Evolutionary conservation across 2,113 vertebrate species (phyloP).

Genomic region (Oryzias celebensis): DNA sequence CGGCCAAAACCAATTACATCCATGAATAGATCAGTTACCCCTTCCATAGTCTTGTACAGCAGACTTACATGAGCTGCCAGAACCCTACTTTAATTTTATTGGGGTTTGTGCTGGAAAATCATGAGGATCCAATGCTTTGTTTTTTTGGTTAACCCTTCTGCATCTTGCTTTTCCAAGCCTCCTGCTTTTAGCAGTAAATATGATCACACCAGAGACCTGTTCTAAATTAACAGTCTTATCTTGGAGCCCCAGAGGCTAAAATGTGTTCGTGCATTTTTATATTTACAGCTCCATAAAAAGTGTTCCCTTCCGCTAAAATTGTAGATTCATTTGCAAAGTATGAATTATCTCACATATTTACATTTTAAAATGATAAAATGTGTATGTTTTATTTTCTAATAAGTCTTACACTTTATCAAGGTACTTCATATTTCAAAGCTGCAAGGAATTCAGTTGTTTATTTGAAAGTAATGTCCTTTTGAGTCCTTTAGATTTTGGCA

Average conservation of each 20-base stretch:
- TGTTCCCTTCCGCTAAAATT: conserved; percentile 31
- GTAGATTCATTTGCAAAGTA: conserved; percentile 16
- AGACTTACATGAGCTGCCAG: conserved; percentile 6
- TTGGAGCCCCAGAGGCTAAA: conserved; percentile 21
- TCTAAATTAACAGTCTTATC: conserved; percentile 28
- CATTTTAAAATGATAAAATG: too few species aligned
- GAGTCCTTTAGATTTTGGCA: too few species aligned
- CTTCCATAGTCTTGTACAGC: conserved; percentile 17
- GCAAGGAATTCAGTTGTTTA: too few species aligned
- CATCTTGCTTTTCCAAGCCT: neutral
- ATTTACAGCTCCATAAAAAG: conserved; percentile 22
- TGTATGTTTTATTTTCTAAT: too few species aligned
- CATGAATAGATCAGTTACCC: conserved; percentile 18
- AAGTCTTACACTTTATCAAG: too few species aligned
- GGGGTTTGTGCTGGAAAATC: too few species aligned
- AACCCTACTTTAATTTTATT: conserved; percentile 1
- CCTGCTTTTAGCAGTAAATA: conserved; percentile 8
- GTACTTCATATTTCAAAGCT: too few species aligned
- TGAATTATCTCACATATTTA: conserved; percentile 24
- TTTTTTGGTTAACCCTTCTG: neutral
- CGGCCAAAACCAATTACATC: conserved; percentile 23
- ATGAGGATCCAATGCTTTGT: neutral
- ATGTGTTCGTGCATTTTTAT: conserved; percentile 25
- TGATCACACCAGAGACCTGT: conserved; percentile 17
- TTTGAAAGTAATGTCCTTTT: too few species aligned